Conservation (phyloP, 1,140 invertebrate genomes). For the Drosophila subpulchrella region DNA sequence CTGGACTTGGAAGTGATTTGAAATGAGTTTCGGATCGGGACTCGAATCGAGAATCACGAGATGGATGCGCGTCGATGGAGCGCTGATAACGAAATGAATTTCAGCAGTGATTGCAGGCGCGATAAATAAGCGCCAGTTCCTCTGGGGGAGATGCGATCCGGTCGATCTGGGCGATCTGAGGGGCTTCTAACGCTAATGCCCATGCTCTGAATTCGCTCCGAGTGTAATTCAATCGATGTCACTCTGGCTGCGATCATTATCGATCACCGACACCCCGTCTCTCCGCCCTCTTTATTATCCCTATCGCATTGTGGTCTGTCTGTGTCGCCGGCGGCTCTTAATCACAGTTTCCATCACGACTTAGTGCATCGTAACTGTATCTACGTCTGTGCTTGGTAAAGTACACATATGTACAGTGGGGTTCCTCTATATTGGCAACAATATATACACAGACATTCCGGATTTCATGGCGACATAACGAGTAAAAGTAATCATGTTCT, state of each 20-base stretch:
- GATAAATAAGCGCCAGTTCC: conserved; percentile 71
- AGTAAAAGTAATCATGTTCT: too few relatives aligned
- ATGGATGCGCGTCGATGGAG: conserved; percentile 48
- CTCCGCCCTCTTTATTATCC: conserved; percentile 9
- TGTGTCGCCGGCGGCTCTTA: conserved; percentile 47
- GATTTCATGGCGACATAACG: too few relatives aligned
- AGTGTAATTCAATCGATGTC: conserved; percentile 75
- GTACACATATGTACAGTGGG: conserved; percentile 2
- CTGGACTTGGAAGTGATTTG: too few relatives aligned
- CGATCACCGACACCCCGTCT: conserved; percentile 1
- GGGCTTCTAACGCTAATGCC: conserved; percentile 55
- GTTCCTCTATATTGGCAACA: too few relatives aligned
- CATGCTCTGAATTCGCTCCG: conserved; percentile 45
- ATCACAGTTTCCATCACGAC: conserved; percentile 50
- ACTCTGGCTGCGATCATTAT: conserved; percentile 42
- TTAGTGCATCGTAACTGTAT: conserved; percentile 46
- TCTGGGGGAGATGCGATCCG: conserved; percentile 27
- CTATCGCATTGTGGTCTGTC: conserved; percentile 35
- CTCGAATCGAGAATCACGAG: conserved; percentile 12
- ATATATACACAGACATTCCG: too few relatives aligned
- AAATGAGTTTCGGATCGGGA: not conserved
- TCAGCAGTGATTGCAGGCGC: conserved; percentile 61
- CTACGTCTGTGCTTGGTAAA: conserved; percentile 26
- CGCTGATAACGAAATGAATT: conserved; percentile 83
- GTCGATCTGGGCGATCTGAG: conserved; percentile 9